Evolutionary conservation across 1,140 invertebrate species (phyloP).

Genomic region (Liolophura sinensis): DNA sequence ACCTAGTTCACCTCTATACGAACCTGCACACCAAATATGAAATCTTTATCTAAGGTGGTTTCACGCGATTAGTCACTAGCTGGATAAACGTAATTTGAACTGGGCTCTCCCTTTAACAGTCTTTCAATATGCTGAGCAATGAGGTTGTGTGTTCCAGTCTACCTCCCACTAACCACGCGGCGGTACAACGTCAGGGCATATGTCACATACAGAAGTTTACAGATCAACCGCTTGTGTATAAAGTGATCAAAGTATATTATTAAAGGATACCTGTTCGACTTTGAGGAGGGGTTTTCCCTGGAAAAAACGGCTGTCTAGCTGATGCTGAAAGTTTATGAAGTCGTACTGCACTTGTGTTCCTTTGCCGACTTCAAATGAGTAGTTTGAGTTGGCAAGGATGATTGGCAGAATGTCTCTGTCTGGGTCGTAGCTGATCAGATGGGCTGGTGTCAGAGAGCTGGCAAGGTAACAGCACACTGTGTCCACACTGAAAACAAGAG

Average conservation of each 20-base stretch:
- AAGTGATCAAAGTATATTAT: not conserved
- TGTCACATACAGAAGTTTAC: slow-evolving; percentile 4
- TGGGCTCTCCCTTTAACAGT: too few relatives aligned
- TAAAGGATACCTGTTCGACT: not conserved
- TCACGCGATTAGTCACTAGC: too few relatives aligned
- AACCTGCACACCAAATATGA: too few relatives aligned
- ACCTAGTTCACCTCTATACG: too few relatives aligned
- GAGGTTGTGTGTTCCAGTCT: too few relatives aligned
- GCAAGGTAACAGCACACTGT: not conserved
- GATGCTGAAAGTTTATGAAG: slow-evolving; percentile 30
- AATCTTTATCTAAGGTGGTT: too few relatives aligned
- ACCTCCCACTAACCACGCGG: too few relatives aligned
- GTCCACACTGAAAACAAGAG: not conserved
- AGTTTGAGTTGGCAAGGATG: slow-evolving; percentile 40
- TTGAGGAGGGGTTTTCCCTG: slow-evolving; percentile 26
- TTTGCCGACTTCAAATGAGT: slow-evolving; percentile 35
- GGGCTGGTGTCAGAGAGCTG: slow-evolving; percentile 18
- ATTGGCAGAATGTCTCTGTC: slow-evolving; percentile 40
- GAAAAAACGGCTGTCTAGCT: slow-evolving; percentile 29
- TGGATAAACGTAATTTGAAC: too few relatives aligned
- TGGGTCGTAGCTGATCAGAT: slow-evolving; percentile 38
- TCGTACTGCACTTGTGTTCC: slow-evolving; percentile 34
- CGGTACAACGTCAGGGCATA: not conserved
- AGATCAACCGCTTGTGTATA: not conserved
- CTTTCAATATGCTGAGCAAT: too few relatives aligned